Evolutionary conservation across 2,797 vertebrate genomes (phyloP), one percentile per base, ranked within the genome.

Genomic region (Coendou prehensilis): DNA sequence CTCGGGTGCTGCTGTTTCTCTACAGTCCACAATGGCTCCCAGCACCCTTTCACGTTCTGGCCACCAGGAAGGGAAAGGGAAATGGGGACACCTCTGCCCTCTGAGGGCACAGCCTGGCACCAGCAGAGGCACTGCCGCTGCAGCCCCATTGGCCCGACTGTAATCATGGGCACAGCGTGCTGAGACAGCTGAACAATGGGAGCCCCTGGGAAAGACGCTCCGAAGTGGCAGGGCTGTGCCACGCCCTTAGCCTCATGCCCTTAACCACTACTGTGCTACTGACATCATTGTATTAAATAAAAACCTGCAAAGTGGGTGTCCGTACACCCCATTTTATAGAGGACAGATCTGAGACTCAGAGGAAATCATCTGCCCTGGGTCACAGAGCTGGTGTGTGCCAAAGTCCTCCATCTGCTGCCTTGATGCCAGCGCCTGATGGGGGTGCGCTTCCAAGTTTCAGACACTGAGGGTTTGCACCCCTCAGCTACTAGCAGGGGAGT

Each of bases 121-220:
- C 9, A 10, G 45, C 2, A 0, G 6, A 45, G 0, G 57, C 63
- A 3, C 59, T 6, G 50, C 67, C 13, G 30, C 57, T 57, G 15
- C 3, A 1, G 9, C 14, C 73, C 61, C 47, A 9, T 7, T 13
- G 47, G 80, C 52, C 47, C 8, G 71, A 37, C 6, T 28, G 5
- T 18, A 52, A 1, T 37, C 59, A 22, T 22, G 0, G 50, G 52
- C 69, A 41, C 69, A 14, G 41, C 69, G 5, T 23, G 37, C 69
- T 15, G 9, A 0, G 0, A 5, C 22, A 5, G 15, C 30, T 78
- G 0, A 18, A 45, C 23, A 47, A 7, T 0, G 1, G n/a, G 37
- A 47, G 18, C 26, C 22, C 5, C 91, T 89, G 50, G 47, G 14
- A 80, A 9, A 79, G 15, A 13, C n/a, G 3, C 57, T 52, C 5